phyloP scores from a whole-genome alignment of 2,888 invertebrate genomes.

The Panzeria rudis region DNA sequence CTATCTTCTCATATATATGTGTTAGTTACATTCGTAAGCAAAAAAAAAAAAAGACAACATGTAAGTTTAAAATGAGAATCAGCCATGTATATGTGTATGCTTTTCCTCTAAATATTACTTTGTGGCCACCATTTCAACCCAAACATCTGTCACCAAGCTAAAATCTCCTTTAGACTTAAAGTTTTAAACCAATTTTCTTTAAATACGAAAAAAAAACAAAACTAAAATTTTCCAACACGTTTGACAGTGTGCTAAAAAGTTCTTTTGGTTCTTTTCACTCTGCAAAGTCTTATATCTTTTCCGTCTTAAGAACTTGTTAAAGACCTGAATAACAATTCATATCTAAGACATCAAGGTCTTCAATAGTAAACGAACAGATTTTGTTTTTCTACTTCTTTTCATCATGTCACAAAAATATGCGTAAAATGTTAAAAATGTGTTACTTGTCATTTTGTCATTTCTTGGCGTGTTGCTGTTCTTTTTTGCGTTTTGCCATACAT shows the following conservation, averaged over 20 bases:
- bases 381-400: slow-evolving; percentile 3
- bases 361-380: slow-evolving; percentile 19
- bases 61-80: too few species aligned
- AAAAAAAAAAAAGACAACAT: too few species aligned
- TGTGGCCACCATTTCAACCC: background rate
- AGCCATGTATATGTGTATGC: too few species aligned
- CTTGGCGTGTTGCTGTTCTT: slow-evolving; percentile 28
- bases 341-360: slow-evolving; percentile 26
- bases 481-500: background rate
- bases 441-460: slow-evolving; percentile 71
- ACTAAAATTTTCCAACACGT: slow-evolving; percentile 24
- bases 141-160: background rate
- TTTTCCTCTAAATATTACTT: background rate
- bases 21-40: too few species aligned
- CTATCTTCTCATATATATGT: too few species aligned
- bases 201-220: background rate
- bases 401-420: slow-evolving; percentile 67
- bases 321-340: slow-evolving; percentile 51
- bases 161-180: slow-evolving; percentile 4
- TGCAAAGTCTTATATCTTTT: background rate
- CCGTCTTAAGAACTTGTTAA: background rate
- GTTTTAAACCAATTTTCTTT: background rate
- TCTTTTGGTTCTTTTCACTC: background rate
- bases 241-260: slow-evolving; percentile 2
- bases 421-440: slow-evolving; percentile 70